Evolutionary conservation across 2,797 vertebrate species (phyloP), one percentile per base, ranked within the genome.

Genomic region (Phataginus tetradactyla): DNA sequence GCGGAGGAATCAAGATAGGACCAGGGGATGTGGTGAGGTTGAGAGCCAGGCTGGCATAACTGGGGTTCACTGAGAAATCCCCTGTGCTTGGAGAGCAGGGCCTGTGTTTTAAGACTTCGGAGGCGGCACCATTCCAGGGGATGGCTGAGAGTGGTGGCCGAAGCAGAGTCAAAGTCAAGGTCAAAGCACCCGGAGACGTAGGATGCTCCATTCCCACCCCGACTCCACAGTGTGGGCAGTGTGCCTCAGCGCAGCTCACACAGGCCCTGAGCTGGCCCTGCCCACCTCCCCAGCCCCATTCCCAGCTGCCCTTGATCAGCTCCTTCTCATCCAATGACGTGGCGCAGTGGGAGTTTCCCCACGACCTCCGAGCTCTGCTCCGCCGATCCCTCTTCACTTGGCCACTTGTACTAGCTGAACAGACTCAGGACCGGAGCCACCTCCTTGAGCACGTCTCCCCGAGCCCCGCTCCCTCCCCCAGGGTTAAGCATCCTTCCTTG

Each of bases 251-350:
- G 45, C 13, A 29, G 49, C 42, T 18, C 42, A 21, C 17, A 10
- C 6, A 25, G 29, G 53, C 39, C 25, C 14, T 34, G 61, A 29
- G 61, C 34, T 0, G 9, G 49, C 37, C 29, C 71, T 25, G n/a
- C 63, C 63, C 42, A 4, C 49, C 34, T 11, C 45, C 59, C 17
- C 42, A 27, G 42, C 34, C 42, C 45, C 37, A 18, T 15, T n/a
- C 34, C 39, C n/a, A 0, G 39, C 39, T 6, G 17, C 4, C 53
- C 74, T 2, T 6, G 5, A 34, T 34, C 45, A 8, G 34, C n/a
- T 61, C 13, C 75, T 20, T 55, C 57, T 42, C 15, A 21, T 21
- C 49, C 17, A n/a, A 0, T 13, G 15, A 7, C 15, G 4, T 1
- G 53, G 68, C 69, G 69, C 34, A n/a, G 23, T 59, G 0, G 55